These are phyloP conservation scores for Balearica regulorum DNA, from an alignment of 2,797 vertebrate genomes.

Conservation along the genomic window DNA sequence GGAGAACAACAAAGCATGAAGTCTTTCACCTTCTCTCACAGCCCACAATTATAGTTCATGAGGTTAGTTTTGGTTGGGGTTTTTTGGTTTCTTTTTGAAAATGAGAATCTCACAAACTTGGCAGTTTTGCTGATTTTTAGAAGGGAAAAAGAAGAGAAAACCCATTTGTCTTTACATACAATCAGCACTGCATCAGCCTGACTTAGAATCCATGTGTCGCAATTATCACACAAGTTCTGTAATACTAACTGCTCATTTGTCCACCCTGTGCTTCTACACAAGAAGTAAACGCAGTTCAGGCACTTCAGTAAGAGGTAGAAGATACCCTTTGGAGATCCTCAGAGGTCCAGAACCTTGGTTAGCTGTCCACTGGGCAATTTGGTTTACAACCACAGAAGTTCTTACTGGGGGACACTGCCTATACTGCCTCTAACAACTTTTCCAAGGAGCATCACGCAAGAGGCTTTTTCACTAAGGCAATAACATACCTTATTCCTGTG, in stretches of 20 bases:
- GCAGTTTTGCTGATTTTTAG: background rate
- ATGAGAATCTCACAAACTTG: background rate
- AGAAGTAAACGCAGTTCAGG: background rate
- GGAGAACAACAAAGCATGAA: background rate
- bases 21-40: background rate
- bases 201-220: background rate
- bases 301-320: background rate
- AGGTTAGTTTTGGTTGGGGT: rapidly evolving
- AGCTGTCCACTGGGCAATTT: background rate
- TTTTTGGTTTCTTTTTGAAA: background rate
- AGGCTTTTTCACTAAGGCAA: background rate
- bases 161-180: background rate
- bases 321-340: rapidly evolving
- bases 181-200: background rate
- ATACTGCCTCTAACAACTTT: background rate
- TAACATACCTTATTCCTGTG: constrained; percentile 87
- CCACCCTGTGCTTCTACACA: background rate
- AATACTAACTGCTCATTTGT: background rate
- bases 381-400: background rate
- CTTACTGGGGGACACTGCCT: background rate
- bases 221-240: background rate
- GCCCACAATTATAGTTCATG: background rate
- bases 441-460: background rate
- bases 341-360: background rate
- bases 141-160: background rate